Conservation (phyloP, 2,113 vertebrate genomes). For the Centrocercus urophasianus region DNA sequence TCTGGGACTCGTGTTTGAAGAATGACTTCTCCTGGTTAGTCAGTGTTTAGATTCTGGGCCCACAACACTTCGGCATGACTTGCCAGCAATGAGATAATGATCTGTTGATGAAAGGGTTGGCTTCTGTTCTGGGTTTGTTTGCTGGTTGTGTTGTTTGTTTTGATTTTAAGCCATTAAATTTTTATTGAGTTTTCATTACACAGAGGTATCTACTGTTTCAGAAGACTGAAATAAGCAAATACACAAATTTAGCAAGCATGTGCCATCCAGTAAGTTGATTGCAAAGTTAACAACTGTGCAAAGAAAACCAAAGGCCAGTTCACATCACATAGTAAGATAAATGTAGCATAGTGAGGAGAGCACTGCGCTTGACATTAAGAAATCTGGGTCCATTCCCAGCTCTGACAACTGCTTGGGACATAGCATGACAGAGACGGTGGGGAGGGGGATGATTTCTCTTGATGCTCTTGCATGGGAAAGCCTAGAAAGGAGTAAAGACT, state of each 20-base stretch:
- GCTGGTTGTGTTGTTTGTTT: background rate
- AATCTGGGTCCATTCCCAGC: background rate
- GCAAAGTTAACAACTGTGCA: background rate
- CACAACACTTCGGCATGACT: background rate
- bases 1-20: conserved; percentile 36
- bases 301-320: background rate
- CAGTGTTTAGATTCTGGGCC: conserved; percentile 31
- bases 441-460: background rate
- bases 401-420: background rate
- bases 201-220: background rate
- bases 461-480: background rate
- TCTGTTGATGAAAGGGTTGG: conserved; percentile 32
- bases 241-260: background rate
- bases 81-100: conserved; percentile 34
- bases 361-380: rapidly evolving
- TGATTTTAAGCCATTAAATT: background rate
- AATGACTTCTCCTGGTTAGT: conserved; percentile 35
- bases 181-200: conserved; percentile 35
- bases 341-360: background rate
- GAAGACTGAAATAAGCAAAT: background rate
- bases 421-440: background rate
- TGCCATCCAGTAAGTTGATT: background rate
- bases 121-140: background rate
- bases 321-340: background rate
- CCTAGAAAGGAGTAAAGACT: background rate